Evolutionary conservation across 2,113 vertebrate genomes (phyloP), one percentile per base, ranked within the genome.

Genomic region (Talpa occidentalis): DNA sequence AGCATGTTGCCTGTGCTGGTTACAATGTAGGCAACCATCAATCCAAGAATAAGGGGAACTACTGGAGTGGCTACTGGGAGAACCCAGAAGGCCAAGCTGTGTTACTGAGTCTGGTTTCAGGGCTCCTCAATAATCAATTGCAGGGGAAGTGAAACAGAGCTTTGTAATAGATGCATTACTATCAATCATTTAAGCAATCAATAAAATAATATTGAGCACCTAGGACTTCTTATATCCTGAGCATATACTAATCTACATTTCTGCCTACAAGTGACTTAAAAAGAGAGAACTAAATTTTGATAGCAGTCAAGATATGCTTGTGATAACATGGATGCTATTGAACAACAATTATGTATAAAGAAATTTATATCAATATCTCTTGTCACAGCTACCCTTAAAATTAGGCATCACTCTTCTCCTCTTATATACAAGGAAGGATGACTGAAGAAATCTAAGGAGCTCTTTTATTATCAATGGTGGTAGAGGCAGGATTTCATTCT

Each of bases 11-110:
- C 97, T 21, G 56, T 59, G 52, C 76, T 74, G 3, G 96, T 96
- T 59, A 96, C 30, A 3, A 59, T 0, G 3, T 93, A 97, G 40
- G 83, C 76, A 1, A 90, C 35, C 19, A 85, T 35, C 66, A 85
- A 90, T 32, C 93, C 40, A 82, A 74, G 56, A 96, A 95, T 60
- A 95, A 4, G 3, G 66, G 37, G 8, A 84, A 28, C 32, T 74
- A 56, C 12, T 97, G 74, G 32, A 60, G 9, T 72, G 67, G 47
- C 60, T 81, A 5, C 86, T 95, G 44, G 85, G 83, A 59, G 97
- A 96, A 19, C 93, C 84, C 73, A 97, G 73, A 32, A 97, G 94
- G 56, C 96, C 67, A 94, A 95, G 96, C 16, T 66, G 59, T 56
- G 64, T 93, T 15, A 79, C 24, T 56, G 69, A 52, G 70, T 87